Percentiles rank a stretch among this genome's conserved stretches.
Conservation (phyloP, 2,113 vertebrate species). For the Toxotes jaculatrix region DNA sequence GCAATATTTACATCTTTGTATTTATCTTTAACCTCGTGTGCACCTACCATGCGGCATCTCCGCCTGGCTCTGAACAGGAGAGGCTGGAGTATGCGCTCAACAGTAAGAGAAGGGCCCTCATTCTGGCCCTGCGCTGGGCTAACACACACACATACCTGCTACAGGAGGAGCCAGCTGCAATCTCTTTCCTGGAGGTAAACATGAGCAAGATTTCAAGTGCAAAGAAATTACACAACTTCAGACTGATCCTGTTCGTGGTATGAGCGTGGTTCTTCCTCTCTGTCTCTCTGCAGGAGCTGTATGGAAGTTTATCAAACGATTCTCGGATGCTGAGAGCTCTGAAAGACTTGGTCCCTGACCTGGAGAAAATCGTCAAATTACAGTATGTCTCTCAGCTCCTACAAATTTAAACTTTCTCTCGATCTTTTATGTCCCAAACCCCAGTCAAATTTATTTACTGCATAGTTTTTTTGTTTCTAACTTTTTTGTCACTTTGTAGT, state of each 20-base stretch:
- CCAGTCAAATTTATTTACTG: conserved; percentile 3
- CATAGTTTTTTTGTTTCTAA: background rate
- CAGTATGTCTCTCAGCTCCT: conserved; percentile 85
- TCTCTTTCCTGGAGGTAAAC: conserved; percentile 94
- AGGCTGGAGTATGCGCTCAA: conserved; percentile 93
- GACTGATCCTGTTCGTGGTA: background rate
- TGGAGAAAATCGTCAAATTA: conserved; percentile 94
- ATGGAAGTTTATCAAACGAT: conserved; percentile 94
- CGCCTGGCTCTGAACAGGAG: conserved; percentile 96
- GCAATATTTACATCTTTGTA: background rate
- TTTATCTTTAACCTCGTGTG: conserved; percentile 75
- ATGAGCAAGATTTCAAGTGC: background rate
- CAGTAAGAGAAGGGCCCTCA: conserved; percentile 91
- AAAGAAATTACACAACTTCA: background rate
- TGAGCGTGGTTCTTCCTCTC: background rate
- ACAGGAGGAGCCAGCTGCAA: conserved; percentile 92
- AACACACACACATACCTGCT: conserved; percentile 89
- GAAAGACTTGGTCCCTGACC: conserved; percentile 92
- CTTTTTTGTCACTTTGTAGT: conserved; percentile 73
- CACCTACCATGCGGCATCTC: conserved; percentile 93
- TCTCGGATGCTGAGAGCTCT: conserved; percentile 90
- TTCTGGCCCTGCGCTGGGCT: conserved; percentile 93
- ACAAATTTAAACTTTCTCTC: background rate
- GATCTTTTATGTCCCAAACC: background rate
- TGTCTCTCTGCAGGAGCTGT: conserved; percentile 88